Evolutionary conservation across 2,888 invertebrate species (phyloP).

Genomic region (Eupithecia exiguata): DNA sequence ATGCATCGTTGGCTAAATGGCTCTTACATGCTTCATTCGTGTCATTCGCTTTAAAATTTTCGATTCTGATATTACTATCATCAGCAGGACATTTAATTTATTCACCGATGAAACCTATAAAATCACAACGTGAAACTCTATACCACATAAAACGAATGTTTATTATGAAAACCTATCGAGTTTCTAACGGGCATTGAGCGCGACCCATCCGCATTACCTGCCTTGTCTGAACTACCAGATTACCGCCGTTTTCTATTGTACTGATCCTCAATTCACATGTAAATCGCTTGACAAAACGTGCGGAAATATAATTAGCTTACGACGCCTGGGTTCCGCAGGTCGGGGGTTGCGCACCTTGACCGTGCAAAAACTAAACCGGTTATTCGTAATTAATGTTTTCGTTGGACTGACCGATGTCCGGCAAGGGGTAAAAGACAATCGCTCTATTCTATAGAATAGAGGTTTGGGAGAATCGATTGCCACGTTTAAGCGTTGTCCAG

Average conservation of each 20-base stretch:
- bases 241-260: conserved; percentile 72
- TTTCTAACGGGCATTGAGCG: conserved; percentile 71
- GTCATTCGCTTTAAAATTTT: not conserved
- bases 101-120: conserved; percentile 58
- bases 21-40: not conserved
- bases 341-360: conserved; percentile 69
- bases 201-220: conserved; percentile 59
- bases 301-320: conserved; percentile 83
- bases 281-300: conserved; percentile 79
- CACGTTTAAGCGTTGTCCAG: conserved; percentile 6
- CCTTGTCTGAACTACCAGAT: conserved; percentile 59
- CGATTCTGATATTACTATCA: not conserved
- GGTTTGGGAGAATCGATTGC: not conserved
- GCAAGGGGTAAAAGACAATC: conserved; percentile 51
- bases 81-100: conserved; percentile 36
- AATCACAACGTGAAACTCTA: conserved; percentile 67
- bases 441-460: conserved; percentile 40
- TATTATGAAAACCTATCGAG: conserved; percentile 76
- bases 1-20: conserved; percentile 21
- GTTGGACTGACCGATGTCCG: conserved; percentile 73
- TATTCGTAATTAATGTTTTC: conserved; percentile 78
- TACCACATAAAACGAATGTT: conserved; percentile 70
- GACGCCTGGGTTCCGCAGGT: conserved; percentile 54
- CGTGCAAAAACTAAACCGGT: conserved; percentile 74
- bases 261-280: conserved; percentile 75